These are phyloP conservation scores for Oryzias woworae DNA, from an alignment of 2,113 vertebrate genomes.

Conservation along the genomic window DNA sequence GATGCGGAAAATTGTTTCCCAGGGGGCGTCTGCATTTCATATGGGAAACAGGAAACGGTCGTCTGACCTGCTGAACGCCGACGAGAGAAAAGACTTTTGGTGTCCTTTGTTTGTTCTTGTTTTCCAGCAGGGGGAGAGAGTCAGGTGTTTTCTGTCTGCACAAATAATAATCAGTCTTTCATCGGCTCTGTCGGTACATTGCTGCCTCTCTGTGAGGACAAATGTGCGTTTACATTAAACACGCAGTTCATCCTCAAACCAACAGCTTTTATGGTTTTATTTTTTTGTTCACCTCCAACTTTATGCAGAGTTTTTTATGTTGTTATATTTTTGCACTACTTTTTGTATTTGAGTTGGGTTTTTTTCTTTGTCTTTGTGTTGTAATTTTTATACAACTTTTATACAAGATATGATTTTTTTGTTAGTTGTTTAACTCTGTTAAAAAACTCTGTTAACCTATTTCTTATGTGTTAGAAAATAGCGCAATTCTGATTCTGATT, in stretches of 20 bases:
- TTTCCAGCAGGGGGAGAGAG: constrained; percentile 26
- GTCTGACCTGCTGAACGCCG: constrained; percentile 32
- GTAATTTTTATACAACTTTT: no score
- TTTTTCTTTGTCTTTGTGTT: no score
- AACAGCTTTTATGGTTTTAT: no score
- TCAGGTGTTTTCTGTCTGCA: constrained; percentile 35
- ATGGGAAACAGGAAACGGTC: constrained; percentile 68
- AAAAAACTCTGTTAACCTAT: no score
- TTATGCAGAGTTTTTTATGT: no score
- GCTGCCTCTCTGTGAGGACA: constrained; percentile 9
- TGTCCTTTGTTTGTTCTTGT: constrained; percentile 53
- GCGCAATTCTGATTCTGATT: no score
- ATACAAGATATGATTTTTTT: no score
- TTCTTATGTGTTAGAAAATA: no score
- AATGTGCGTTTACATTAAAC: constrained; percentile 50
- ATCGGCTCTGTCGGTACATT: constrained; percentile 18
- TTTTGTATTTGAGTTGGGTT: no score
- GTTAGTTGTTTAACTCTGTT: no score
- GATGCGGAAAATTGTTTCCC: constrained; percentile 36
- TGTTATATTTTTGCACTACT: no score
- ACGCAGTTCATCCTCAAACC: constrained; percentile 16
- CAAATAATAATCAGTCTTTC: constrained; percentile 19
- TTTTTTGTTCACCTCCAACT: no score
- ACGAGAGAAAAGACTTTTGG: constrained; percentile 20
- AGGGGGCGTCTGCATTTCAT: constrained; percentile 35